Percentiles rank a stretch among this genome's conserved stretches.
phyloP scores from a whole-genome alignment of 2,113 vertebrate species.

The Ictalurus furcatus region DNA sequence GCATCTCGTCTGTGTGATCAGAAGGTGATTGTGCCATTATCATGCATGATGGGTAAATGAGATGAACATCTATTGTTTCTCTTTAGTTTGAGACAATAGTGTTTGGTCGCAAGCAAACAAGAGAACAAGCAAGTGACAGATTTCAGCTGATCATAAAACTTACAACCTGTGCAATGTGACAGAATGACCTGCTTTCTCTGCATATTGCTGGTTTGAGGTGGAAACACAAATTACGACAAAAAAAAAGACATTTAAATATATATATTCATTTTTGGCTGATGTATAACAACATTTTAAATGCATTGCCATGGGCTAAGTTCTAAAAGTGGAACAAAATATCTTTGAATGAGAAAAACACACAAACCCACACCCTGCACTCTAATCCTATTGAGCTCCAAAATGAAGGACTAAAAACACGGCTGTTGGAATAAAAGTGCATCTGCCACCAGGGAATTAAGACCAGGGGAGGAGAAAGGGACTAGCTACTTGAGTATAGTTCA shows the following conservation, averaged over 20 bases:
- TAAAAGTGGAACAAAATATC: constrained; percentile 38
- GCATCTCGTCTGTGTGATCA: constrained; percentile 64
- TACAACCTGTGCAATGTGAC: not conserved
- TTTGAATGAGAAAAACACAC: constrained; percentile 63
- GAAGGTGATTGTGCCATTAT: constrained; percentile 63
- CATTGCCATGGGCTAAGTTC: not conserved
- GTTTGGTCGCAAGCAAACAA: constrained; percentile 21
- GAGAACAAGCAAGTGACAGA: constrained; percentile 33
- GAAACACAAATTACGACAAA: not conserved
- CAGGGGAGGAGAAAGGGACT: constrained; percentile 70
- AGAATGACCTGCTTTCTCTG: not conserved
- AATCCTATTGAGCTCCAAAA: constrained; percentile 67
- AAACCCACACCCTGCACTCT: constrained; percentile 66
- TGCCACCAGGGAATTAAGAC: constrained; percentile 69
- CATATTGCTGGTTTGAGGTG: not conserved
- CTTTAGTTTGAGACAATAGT: constrained; percentile 28
- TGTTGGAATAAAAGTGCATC: constrained; percentile 80
- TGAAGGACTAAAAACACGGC: constrained; percentile 60
- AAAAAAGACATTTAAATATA: not conserved
- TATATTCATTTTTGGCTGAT: not conserved
- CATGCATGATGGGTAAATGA: constrained; percentile 56
- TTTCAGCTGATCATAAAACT: constrained; percentile 15
- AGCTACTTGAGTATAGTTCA: constrained; percentile 83
- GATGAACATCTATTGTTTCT: constrained; percentile 37
- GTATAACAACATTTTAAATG: not conserved